phyloP scores from a whole-genome alignment of 2,888 invertebrate species.

The Xanthia togata region DNA sequence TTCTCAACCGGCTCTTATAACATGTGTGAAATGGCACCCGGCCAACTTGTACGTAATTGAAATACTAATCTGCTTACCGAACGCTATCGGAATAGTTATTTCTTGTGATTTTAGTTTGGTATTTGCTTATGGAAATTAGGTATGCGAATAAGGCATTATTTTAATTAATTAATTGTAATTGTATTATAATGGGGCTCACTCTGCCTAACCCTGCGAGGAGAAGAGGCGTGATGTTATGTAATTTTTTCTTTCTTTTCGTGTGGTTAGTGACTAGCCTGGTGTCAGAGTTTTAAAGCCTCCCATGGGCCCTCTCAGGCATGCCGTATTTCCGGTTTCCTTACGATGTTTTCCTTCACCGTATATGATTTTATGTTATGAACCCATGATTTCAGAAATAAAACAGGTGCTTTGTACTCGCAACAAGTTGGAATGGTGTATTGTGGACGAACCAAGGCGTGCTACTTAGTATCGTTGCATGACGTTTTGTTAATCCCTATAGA shows the following conservation, averaged over 20 bases:
- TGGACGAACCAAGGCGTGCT: not conserved
- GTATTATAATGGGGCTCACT: too few species aligned
- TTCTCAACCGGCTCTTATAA: constrained; percentile 41
- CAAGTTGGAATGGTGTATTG: not conserved
- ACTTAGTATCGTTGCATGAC: too few species aligned
- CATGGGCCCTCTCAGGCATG: too few species aligned
- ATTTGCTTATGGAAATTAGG: not conserved
- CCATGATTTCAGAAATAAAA: too few species aligned
- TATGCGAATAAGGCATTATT: not conserved
- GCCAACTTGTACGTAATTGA: constrained; percentile 61
- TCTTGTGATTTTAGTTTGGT: constrained; percentile 25
- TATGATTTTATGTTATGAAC: not conserved
- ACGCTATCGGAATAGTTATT: constrained; percentile 35
- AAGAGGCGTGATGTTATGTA: not conserved
- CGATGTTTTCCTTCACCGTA: too few species aligned
- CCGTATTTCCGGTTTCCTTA: too few species aligned
- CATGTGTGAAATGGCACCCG: constrained; percentile 55
- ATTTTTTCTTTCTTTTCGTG: too few species aligned
- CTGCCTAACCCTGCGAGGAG: not conserved
- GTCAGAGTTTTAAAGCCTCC: too few species aligned
- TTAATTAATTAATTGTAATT: not conserved
- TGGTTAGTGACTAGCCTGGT: too few species aligned
- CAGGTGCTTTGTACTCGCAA: not conserved
- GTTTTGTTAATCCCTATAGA: not conserved
- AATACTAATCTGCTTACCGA: constrained; percentile 61